Evolutionary conservation across 2,888 invertebrate species (phyloP), one percentile per base, ranked within the genome.

Genomic region (Dynastes tityus): DNA sequence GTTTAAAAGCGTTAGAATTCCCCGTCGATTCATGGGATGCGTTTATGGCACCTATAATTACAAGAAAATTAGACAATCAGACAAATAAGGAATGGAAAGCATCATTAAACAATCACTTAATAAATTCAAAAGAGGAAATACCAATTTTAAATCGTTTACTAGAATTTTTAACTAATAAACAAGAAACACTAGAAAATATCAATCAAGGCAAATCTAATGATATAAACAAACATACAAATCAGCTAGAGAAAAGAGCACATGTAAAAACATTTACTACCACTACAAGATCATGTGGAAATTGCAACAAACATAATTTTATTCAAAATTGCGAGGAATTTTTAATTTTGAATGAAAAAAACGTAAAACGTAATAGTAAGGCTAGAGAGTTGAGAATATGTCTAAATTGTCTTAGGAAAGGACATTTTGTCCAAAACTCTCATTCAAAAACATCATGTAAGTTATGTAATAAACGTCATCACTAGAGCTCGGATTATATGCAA

Each of bases 21-120:
- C 37, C 37, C 37, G 37, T 37, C 4, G 37, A 37, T 4, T 37
- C 37, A 9, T 76, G 76, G 76, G 61, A 76, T 37, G 65, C 76
- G n/a, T 11, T 76, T 22, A 37, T 76, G 13, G 65, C 67, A 37
- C 49, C 40, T 11, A 45, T 76, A n/a, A 27, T 65, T 27, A 27
- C 65, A 29, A n/a, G 49, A 13, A 76, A 76, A 76, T 49, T 76
- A 32, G 76, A 76, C 49, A 45, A 51, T 37, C 11, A 45, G 11
- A 77, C 67, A 16, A 68, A 68, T 55, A 32, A 61, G n/a, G 77
- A 77, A 68, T 68, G 68, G 68, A 32, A 77, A 40, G 29, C 29
- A 27, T 13, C 16, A 45, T 9, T 65, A 32, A 37, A 37, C 37
- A 37, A 4, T 37, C 37, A 37, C 2, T 37, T 5, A 37, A 5